These are phyloP conservation scores for Brachionus rubens DNA, from an alignment of 1,140 invertebrate species.

Conservation along the genomic window DNA sequence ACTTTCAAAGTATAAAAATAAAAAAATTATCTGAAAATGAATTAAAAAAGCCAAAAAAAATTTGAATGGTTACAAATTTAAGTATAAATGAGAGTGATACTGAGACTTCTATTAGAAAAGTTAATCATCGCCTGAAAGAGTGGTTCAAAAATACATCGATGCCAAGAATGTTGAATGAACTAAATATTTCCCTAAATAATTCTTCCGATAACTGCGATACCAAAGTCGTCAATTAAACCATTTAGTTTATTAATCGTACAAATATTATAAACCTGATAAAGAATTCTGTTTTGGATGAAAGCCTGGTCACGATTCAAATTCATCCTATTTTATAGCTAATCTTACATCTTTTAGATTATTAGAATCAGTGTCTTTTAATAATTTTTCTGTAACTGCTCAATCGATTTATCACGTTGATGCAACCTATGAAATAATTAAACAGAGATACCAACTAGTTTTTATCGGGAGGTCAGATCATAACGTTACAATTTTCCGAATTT, in stretches of 20 bases:
- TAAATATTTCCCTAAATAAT: neutral
- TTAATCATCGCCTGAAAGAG: neutral
- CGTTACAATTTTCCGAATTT: constrained; percentile 13
- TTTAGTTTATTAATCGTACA: neutral
- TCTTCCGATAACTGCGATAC: neutral
- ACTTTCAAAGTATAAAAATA: too few relatives aligned
- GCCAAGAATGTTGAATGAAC: neutral
- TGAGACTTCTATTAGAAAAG: neutral
- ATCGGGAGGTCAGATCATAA: constrained; percentile 33
- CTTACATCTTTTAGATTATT: neutral
- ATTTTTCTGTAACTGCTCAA: neutral
- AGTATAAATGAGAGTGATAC: neutral
- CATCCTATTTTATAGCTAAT: neutral
- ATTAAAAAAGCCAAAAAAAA: too few relatives aligned
- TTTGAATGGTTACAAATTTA: neutral
- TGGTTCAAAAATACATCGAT: neutral
- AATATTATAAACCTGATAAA: neutral
- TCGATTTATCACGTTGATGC: neutral
- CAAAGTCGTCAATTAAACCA: neutral
- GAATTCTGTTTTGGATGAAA: neutral
- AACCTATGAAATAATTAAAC: constrained; percentile 13
- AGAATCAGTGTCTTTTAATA: neutral
- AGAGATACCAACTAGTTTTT: neutral
- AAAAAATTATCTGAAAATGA: too few relatives aligned
- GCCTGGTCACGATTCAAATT: neutral